Conservation (phyloP, 2,113 vertebrate species). For the Micronycteris hirsuta region DNA sequence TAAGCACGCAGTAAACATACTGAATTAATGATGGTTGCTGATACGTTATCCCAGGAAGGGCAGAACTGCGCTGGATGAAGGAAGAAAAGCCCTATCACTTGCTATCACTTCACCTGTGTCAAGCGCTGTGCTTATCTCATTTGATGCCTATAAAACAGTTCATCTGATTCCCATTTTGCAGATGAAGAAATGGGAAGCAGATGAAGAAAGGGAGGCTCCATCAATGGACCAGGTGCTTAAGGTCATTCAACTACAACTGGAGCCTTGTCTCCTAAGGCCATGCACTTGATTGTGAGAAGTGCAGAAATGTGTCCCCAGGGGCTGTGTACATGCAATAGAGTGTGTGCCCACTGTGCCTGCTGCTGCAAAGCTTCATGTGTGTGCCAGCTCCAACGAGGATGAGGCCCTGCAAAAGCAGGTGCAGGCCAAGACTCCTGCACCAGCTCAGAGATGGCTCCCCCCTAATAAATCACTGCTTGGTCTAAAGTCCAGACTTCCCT, state of each 20-base stretch:
- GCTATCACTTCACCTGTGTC: not conserved
- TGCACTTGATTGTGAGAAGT: not conserved
- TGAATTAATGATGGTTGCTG: not conserved
- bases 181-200: not conserved
- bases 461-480: not conserved
- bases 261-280: not conserved
- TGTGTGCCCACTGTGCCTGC: not conserved
- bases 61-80: not conserved
- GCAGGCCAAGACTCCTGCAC: not conserved
- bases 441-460: not conserved
- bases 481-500: not conserved
- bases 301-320: not conserved
- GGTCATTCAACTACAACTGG: not conserved
- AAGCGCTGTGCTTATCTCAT: not conserved
- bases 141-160: not conserved
- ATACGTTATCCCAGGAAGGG: not conserved
- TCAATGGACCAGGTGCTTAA: not conserved
- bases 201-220: not conserved
- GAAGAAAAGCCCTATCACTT: not conserved
- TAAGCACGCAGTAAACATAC: not conserved
- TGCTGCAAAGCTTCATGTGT: not conserved
- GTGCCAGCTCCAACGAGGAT: not conserved
- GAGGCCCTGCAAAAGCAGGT: not conserved
- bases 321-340: not conserved
- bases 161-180: constrained; percentile 12